A percentile compares a stretch with the other conserved stretches of the same genome.
Evolutionary conservation across 2,888 invertebrate genomes (phyloP).

Genomic region (Neria commutata): DNA sequence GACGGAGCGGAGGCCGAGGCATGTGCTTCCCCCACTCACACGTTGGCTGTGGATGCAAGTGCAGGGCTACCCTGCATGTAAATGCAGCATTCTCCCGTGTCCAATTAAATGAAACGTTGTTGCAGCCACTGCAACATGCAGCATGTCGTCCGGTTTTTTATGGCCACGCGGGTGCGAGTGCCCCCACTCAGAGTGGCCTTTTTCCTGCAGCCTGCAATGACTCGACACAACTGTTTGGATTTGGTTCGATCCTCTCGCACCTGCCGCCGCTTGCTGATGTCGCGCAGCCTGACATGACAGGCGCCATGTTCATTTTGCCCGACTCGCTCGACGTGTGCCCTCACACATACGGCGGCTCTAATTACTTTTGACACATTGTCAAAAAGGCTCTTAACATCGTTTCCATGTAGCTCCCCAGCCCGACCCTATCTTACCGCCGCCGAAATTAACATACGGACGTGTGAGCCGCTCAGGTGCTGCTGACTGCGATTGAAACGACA

Average conservation of each 20-base stretch:
- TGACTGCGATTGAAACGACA: conserved; percentile 24
- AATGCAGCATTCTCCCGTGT: conserved; percentile 46
- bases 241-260: not conserved
- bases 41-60: too few relatives aligned
- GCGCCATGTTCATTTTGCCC: not conserved
- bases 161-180: conserved; percentile 37
- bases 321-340: conserved; percentile 12
- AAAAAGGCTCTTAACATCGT: conserved; percentile 22
- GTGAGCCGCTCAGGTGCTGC: conserved; percentile 15
- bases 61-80: not conserved
- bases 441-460: not conserved
- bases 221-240: not conserved
- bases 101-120: conserved; percentile 49
- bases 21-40: too few relatives aligned
- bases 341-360: conserved; percentile 25
- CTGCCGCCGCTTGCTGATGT: not conserved
- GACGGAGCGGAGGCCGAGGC: too few relatives aligned
- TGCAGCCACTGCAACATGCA: conserved; percentile 11
- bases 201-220: not conserved
- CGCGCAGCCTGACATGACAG: not conserved
- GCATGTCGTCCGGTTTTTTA: conserved; percentile 41
- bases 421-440: not conserved
- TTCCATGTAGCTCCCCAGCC: conserved; percentile 10
- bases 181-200: conserved; percentile 3
- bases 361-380: conserved; percentile 37